Conservation (phyloP, 92 coral and sea anemone genomes). For the Palythoa grandis region DNA sequence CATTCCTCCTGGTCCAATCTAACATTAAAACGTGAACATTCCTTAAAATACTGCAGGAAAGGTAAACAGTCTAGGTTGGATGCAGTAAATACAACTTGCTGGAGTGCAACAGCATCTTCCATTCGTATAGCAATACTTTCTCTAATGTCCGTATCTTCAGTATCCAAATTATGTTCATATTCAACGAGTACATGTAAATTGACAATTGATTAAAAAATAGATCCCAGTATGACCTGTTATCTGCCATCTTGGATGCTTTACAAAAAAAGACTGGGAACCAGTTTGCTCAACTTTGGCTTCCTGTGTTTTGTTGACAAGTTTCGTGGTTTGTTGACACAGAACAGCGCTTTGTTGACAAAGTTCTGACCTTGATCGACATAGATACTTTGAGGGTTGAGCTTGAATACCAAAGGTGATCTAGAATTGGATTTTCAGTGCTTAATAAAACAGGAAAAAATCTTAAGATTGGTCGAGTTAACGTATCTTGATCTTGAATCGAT, state of each 20-base stretch:
- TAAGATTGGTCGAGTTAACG: slow-evolving; percentile 2
- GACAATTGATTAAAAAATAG: slow-evolving; percentile 16
- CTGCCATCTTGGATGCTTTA: slow-evolving; percentile 19
- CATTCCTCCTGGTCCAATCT: slow-evolving; percentile 10
- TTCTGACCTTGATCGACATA: neutral
- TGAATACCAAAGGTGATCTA: neutral
- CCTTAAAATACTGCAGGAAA: slow-evolving; percentile 14
- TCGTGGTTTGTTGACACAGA: neutral
- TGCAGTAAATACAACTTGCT: slow-evolving; percentile 33
- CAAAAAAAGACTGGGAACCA: slow-evolving; percentile 1
- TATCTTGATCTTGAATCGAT: slow-evolving; percentile 11
- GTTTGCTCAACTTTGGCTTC: neutral
- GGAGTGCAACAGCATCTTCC: slow-evolving; percentile 35
- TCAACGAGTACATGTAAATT: slow-evolving; percentile 12
- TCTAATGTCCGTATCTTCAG: slow-evolving; percentile 13
- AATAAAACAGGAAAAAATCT: slow-evolving; percentile 1
- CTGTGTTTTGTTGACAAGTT: neutral
- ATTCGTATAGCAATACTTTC: slow-evolving; percentile 25
- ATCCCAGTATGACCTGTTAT: neutral
- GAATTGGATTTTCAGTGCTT: slow-evolving; percentile 4
- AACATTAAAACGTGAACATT: slow-evolving; percentile 39
- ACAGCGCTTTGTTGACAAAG: neutral
- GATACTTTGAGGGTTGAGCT: slow-evolving; percentile 5
- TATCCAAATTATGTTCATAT: slow-evolving; percentile 3
- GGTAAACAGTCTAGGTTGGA: neutral